Base-by-base conservation (phyloP, 1,140 invertebrate species). In the Yoshiicerus persimilis region DNA sequence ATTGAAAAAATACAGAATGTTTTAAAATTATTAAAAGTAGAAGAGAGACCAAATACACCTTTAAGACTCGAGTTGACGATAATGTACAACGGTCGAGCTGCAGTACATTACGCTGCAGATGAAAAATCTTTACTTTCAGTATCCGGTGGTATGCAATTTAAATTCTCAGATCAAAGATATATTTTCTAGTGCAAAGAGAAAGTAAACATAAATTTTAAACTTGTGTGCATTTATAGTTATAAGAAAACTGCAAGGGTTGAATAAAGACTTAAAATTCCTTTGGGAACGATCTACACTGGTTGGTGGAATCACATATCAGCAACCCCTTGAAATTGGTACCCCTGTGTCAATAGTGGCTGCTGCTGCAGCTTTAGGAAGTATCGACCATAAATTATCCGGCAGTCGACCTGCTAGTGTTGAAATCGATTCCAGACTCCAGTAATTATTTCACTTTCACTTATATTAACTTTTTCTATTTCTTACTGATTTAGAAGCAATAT, bases 261-360 rank as follows among this genome's bases (percentile, higher is more conserved):
- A 32, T 38, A 80, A 80, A 11, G 75, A 80, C 9, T 6, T 80
- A 2, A 80, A 80, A 80, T 23, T 36, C 20, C 9, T 80, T 36
- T 36, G 75, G 75, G 75, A 80, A 23, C 34, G 20, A 16, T 36
- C 75, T 16, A 6, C 5, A 16, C 2, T 87, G 6, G 25, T 87
- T 4, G 87, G 87, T 11, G 90, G 88, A 56, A 80, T 77, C 13
- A 41, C 89, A 1, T 88, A 91, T 84, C 86, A 91, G 56, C 88
- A 89, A 41, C 90, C 90, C 0, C 41, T 91, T 36, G 90, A 91
- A 88, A 89, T 91, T 47, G 90, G 90, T 4, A 75, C 84, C 20
- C 90, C 90, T 27, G 84, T 90, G 5, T 88, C 87, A 10, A 70
- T 90, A n/a, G 13, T 66, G 0, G 34, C 86, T 5, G 34, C 56